Conservation (phyloP, 2,797 vertebrate species). For the Galagoides demidoff region DNA sequence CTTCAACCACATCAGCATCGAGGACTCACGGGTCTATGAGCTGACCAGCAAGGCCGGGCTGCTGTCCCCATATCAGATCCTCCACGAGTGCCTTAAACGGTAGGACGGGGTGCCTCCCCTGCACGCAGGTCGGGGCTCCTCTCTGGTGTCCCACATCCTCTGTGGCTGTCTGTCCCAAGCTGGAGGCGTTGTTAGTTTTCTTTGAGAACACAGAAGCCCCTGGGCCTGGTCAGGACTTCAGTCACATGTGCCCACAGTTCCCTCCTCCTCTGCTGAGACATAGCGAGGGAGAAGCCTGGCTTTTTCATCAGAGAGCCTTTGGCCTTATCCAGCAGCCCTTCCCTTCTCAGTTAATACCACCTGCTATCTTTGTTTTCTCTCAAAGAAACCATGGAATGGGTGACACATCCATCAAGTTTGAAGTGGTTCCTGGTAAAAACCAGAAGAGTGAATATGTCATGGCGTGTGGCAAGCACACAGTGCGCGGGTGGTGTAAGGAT, state of each 20-base stretch:
- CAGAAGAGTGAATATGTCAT: constrained; percentile 99
- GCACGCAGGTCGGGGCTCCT: not conserved
- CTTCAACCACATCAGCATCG: constrained; percentile 99
- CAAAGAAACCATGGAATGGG: constrained; percentile 99
- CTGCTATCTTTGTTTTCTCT: constrained; percentile 77
- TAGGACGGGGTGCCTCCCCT: constrained; percentile 74
- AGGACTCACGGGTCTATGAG: constrained; percentile 99
- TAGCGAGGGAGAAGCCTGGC: not conserved
- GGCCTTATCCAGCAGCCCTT: not conserved
- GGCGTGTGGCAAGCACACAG: constrained; percentile 99
- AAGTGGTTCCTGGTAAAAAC: constrained; percentile 99
- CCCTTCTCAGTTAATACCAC: not conserved
- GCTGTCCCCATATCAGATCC: constrained; percentile 99
- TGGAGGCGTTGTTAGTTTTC: not conserved
- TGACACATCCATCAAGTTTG: constrained; percentile 99
- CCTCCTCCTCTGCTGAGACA: not conserved
- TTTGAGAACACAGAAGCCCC: not conserved
- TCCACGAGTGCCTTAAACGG: constrained; percentile 99
- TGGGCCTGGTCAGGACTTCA: not conserved
- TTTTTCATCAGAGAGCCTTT: not conserved
- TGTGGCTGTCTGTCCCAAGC: not conserved
- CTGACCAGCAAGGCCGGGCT: constrained; percentile 99
- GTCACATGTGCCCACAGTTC: not conserved
- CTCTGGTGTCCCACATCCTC: not conserved
- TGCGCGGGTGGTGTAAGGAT: constrained; percentile 99